phyloP scores from a whole-genome alignment of 2,797 vertebrate species.

The Sebastes nivosus region DNA sequence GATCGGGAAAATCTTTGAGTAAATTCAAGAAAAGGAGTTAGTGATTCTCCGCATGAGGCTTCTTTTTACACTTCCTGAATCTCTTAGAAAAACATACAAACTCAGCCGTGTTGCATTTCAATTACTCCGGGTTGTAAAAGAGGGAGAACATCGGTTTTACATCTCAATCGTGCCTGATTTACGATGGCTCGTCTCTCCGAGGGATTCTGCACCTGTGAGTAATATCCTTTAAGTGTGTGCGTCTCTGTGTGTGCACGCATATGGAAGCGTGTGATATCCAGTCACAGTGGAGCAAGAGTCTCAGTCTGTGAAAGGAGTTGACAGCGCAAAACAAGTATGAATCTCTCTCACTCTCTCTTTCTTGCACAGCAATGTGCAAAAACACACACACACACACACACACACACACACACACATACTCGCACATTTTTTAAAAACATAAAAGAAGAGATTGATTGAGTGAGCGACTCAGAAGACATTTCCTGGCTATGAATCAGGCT shows the following conservation, averaged over 20 bases:
- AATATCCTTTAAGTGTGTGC: constrained; percentile 59
- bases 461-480: constrained; percentile 37
- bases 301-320: constrained; percentile 28
- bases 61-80: constrained; percentile 49
- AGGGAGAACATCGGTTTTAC: constrained; percentile 64
- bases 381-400: background rate
- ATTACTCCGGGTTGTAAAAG: constrained; percentile 55
- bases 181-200: constrained; percentile 47
- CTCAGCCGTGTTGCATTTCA: constrained; percentile 48
- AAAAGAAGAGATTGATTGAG: constrained; percentile 29
- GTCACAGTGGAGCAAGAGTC: constrained; percentile 31
- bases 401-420: background rate
- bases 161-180: constrained; percentile 75
- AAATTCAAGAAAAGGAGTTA: constrained; percentile 8
- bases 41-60: constrained; percentile 14
- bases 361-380: constrained; percentile 5
- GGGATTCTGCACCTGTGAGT: constrained; percentile 71
- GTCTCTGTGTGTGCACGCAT: constrained; percentile 2
- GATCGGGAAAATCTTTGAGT: constrained; percentile 13
- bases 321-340: constrained; percentile 38
- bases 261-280: constrained; percentile 30
- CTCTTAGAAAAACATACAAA: constrained; percentile 61
- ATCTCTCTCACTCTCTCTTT: constrained; percentile 6
- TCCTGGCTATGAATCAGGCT: constrained; percentile 58
- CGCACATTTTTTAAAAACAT: background rate